Evolutionary conservation across 1,140 invertebrate species (phyloP).

Genomic region (Drosophila punjabiensis): DNA sequence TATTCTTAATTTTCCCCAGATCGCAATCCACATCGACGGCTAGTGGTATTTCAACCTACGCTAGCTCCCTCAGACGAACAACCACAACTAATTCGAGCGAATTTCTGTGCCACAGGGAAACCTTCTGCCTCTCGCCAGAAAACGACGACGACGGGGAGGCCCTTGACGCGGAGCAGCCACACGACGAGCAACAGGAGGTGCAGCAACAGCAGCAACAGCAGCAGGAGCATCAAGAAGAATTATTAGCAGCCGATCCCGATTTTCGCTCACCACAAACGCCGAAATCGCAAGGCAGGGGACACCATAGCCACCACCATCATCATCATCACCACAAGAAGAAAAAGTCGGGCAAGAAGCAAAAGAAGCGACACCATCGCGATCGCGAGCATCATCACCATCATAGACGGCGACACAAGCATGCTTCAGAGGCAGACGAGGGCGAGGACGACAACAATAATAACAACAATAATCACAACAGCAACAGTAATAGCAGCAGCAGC

Average conservation of each 20-base stretch:
- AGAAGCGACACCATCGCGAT: conserved; percentile 70
- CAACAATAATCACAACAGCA: conserved; percentile 47
- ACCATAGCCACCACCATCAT: conserved; percentile 43
- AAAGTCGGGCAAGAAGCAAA: conserved; percentile 81
- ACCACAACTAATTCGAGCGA: conserved; percentile 85
- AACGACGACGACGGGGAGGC: conserved; percentile 64
- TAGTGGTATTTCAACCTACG: conserved; percentile 84
- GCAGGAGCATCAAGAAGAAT: conserved; percentile 35
- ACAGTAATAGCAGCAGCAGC: conserved; percentile 40
- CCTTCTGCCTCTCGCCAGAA: conserved; percentile 82
- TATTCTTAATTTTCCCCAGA: conserved; percentile 44
- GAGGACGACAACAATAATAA: conserved; percentile 50
- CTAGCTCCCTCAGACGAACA: conserved; percentile 83
- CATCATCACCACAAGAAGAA: conserved; percentile 79
- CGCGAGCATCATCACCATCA: conserved; percentile 70
- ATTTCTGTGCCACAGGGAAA: conserved; percentile 85
- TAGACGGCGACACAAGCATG: conserved; percentile 79
- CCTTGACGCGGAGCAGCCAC: conserved; percentile 34
- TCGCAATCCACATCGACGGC: conserved; percentile 85
- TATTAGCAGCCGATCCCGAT: conserved; percentile 43
- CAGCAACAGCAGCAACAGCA: conserved; percentile 15
- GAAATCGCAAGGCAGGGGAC: conserved; percentile 61
- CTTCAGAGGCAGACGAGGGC: conserved; percentile 60
- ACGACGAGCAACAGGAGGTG: conserved; percentile 9
- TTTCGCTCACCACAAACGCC: conserved; percentile 68